These are phyloP conservation scores for Ectemnius cavifrons DNA, from an alignment of 2,888 invertebrate species.

Conservation along the genomic window DNA sequence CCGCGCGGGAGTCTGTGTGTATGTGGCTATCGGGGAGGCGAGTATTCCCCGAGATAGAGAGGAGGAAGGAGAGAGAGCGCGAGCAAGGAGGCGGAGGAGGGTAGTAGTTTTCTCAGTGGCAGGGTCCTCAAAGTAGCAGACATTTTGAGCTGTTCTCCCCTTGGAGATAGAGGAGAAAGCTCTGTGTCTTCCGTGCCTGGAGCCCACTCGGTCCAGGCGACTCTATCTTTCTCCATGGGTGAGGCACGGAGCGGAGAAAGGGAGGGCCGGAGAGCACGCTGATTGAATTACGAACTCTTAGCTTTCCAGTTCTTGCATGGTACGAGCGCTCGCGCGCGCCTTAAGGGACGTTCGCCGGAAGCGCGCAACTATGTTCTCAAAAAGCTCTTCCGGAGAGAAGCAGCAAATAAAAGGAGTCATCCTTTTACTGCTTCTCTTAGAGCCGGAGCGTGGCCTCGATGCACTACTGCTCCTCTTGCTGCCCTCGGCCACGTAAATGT, in stretches of 20 bases:
- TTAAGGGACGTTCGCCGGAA: constrained; percentile 65
- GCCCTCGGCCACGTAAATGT: neutral
- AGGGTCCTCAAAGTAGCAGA: constrained; percentile 62
- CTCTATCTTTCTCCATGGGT: constrained; percentile 17
- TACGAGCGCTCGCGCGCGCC: constrained; percentile 54
- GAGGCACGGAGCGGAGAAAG: constrained; percentile 28
- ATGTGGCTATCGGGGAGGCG: constrained; percentile 42
- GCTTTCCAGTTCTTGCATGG: constrained; percentile 74
- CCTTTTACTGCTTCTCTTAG: constrained; percentile 58
- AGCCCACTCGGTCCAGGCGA: constrained; percentile 8
- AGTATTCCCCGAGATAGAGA: constrained; percentile 53
- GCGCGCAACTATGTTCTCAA: constrained; percentile 69
- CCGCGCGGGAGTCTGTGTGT: constrained; percentile 34
- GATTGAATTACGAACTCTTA: constrained; percentile 77
- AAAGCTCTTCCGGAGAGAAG: constrained; percentile 65
- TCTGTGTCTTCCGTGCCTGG: constrained; percentile 3
- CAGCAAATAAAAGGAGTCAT: constrained; percentile 66
- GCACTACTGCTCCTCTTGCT: constrained; percentile 1
- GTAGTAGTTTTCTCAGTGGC: constrained; percentile 54
- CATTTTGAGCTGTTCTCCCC: constrained; percentile 64
- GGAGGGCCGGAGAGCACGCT: constrained; percentile 69
- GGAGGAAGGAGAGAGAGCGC: constrained; percentile 14
- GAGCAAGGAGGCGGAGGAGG: too few species aligned
- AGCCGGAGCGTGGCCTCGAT: constrained; percentile 14
- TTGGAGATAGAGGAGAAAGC: constrained; percentile 26